Evolutionary conservation across 2,113 vertebrate genomes (phyloP).

Genomic region (Thamnaconus septentrionalis): DNA sequence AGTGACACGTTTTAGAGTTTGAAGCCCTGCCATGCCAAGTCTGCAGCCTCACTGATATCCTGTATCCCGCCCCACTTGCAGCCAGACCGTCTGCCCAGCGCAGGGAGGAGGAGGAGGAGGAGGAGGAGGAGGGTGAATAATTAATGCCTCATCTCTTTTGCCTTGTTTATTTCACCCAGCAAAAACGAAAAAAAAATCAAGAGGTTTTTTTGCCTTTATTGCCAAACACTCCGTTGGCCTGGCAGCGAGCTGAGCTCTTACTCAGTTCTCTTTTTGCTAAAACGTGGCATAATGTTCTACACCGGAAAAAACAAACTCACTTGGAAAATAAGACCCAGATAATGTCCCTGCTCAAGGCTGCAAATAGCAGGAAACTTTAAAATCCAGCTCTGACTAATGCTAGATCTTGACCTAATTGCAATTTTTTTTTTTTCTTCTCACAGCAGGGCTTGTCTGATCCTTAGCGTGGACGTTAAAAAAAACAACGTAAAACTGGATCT

Average conservation of each 20-base stretch:
- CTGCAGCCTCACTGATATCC: conserved; percentile 56
- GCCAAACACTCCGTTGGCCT: conserved; percentile 62
- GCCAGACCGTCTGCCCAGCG: conserved; percentile 60
- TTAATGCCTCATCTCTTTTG: conserved; percentile 64
- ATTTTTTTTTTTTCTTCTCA: too few relatives aligned
- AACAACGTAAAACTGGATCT: too few relatives aligned
- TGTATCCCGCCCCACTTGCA: conserved; percentile 62
- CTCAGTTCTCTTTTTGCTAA: conserved; percentile 45
- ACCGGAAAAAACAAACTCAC: conserved; percentile 58
- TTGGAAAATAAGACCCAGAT: conserved; percentile 32
- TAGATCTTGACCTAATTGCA: conserved; percentile 21
- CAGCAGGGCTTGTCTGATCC: too few relatives aligned
- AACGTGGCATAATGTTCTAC: conserved; percentile 36
- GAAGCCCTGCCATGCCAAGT: conserved; percentile 37
- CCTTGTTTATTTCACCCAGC: conserved; percentile 61
- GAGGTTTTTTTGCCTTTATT: conserved; percentile 44
- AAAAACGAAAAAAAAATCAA: conserved; percentile 30
- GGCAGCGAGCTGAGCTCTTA: conserved; percentile 9
- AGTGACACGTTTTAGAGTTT: conserved; percentile 54
- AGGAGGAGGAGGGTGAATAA: conserved; percentile 57
- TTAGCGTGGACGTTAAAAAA: too few relatives aligned
- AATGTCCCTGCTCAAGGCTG: conserved; percentile 26
- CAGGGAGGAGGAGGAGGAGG: conserved; percentile 3
- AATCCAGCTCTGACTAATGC: conserved; percentile 17
- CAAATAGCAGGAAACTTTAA: conserved; percentile 48